Evolutionary conservation across 1,140 invertebrate species (phyloP), one percentile per base, ranked within the genome.

Genomic region (Dinothrombium tinctorium): DNA sequence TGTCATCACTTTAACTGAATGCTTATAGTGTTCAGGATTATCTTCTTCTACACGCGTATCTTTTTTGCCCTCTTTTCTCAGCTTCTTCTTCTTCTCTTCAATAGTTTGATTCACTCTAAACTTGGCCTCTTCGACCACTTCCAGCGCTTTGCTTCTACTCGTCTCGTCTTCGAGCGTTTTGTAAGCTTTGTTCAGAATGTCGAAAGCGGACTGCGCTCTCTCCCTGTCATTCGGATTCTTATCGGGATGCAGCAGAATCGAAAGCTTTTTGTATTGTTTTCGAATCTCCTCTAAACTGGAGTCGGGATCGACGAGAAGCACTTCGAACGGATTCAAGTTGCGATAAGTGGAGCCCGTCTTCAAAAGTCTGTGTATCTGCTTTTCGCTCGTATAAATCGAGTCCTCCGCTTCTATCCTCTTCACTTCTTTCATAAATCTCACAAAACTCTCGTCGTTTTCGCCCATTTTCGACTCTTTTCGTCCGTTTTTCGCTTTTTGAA

Each of bases 211-310:
- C 58, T 96, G 83, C 9, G 94, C 84, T 61, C 86, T 67, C 37
- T 96, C 90, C 26, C 71, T 61, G 58, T 98, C 84, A 66, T 96
- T 81, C 60, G 76, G 77, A 65, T 96, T 96, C 66, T 94, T 94
- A 54, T 96, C 87, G 33, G 92, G 94, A 75, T 99, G 92, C 1
- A 98, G 84, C 47, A 96, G 66, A 59, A 98, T 86, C 12, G 90
- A 96, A 52, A 96, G 71, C 67, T 76, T 70, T 59, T 82, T 72
- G 58, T 95, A 98, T 62, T 90, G 90, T 56, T 90, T 95, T 57
- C 92, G 92, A 20, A 94, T 75, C 56, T 89, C 81, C 51, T 90
- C 82, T 29, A 95, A 56, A 23, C 74, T 59, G 20, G 73, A 69
- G 41, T 84, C 78, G 23, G 83, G 82, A 53, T 95, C 87, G 47